phyloP scores from a whole-genome alignment of 2,113 vertebrate genomes.

The Caranx melampygus region DNA sequence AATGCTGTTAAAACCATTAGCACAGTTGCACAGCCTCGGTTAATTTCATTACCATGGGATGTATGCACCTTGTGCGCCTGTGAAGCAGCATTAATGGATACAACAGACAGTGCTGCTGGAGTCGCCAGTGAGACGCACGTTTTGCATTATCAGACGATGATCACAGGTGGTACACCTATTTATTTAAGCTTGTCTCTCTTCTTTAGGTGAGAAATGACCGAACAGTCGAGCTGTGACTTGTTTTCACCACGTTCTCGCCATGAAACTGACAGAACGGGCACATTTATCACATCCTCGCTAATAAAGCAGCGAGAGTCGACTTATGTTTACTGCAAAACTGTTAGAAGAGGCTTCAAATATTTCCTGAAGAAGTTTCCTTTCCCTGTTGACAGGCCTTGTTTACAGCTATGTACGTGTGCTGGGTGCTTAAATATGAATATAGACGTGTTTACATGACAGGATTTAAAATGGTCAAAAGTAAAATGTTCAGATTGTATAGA shows the following conservation, averaged over 20 bases:
- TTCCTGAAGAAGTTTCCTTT: too few relatives aligned
- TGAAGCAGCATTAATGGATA: conserved; percentile 19
- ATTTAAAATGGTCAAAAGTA: too few relatives aligned
- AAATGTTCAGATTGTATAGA: too few relatives aligned
- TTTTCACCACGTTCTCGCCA: background rate
- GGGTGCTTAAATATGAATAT: too few relatives aligned
- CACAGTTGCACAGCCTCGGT: conserved; percentile 31
- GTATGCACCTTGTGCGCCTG: conserved; percentile 20
- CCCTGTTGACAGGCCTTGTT: too few relatives aligned
- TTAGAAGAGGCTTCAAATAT: too few relatives aligned
- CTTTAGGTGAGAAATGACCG: background rate
- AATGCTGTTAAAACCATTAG: conserved; percentile 33
- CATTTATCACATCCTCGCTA: background rate
- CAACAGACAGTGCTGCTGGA: background rate
- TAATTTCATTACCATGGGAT: conserved; percentile 28
- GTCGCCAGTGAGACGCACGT: background rate
- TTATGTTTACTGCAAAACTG: background rate
- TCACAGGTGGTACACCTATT: background rate
- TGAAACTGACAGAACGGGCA: background rate
- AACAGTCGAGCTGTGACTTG: background rate
- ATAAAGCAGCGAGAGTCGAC: background rate
- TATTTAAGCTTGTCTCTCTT: background rate
- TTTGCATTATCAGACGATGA: background rate
- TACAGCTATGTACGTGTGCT: too few relatives aligned
- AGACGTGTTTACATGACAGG: too few relatives aligned